Conservation (phyloP, 1,140 invertebrate species). For the Aradophagus sp. region DNA sequence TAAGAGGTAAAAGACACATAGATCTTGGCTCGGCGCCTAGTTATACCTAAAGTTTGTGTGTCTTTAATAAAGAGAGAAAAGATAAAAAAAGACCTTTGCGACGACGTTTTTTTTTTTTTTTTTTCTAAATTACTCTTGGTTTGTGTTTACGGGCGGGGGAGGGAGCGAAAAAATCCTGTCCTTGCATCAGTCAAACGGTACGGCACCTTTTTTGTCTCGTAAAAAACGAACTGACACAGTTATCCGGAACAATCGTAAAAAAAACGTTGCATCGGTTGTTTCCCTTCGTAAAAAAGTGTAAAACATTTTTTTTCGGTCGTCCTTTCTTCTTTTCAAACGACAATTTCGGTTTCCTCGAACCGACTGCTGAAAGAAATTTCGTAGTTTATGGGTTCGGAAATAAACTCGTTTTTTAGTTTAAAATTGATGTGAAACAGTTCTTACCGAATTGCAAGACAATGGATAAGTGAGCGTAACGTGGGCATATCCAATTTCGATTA, state of each 20-base stretch:
- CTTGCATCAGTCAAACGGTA: slow-evolving; percentile 10
- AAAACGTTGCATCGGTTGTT: slow-evolving; percentile 15
- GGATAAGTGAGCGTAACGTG: no score
- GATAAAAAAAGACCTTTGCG: slow-evolving; percentile 20
- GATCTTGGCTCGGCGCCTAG: slow-evolving; percentile 8
- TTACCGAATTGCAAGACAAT: no score
- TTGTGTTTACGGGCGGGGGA: slow-evolving; percentile 3
- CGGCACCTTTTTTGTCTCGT: slow-evolving; percentile 11
- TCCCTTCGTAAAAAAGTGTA: slow-evolving; percentile 23
- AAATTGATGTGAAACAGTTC: no score
- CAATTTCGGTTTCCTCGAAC: slow-evolving; percentile 11
- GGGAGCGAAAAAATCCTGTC: not conserved
- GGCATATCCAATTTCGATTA: no score
- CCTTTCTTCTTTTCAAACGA: not conserved
- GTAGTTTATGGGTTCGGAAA: slow-evolving; percentile 7
- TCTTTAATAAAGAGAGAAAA: not conserved
- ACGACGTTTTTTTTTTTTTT: slow-evolving; percentile 4
- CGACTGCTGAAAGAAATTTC: no score
- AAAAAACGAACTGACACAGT: slow-evolving; percentile 29
- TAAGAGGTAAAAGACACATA: slow-evolving; percentile 27
- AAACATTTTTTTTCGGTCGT: slow-evolving; percentile 9
- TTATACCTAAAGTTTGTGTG: slow-evolving; percentile 3
- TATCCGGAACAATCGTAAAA: slow-evolving; percentile 14
- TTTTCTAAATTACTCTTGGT: slow-evolving; percentile 12
- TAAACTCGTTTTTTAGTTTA: no score